Conservation (phyloP, 2,888 invertebrate genomes). For the Ichneumoninae sp. region DNA sequence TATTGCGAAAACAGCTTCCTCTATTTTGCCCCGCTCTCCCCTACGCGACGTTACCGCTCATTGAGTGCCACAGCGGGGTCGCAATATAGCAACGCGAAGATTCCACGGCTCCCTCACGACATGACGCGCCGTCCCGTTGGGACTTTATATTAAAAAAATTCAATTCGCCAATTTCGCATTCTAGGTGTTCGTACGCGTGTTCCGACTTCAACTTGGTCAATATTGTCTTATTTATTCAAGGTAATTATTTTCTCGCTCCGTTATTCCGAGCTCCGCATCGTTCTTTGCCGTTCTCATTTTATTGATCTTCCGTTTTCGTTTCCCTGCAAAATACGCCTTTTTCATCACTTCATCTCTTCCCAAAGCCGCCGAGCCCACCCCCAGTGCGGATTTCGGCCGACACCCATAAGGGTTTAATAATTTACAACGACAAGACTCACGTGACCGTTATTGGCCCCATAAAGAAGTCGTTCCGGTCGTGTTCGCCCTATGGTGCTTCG, state of each 20-base stretch:
- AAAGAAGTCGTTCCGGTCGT: constrained; percentile 75
- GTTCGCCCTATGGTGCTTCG: constrained; percentile 24
- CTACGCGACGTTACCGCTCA: constrained; percentile 38
- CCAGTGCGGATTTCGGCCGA: constrained; percentile 43
- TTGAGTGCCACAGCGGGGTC: constrained; percentile 42
- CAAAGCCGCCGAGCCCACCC: constrained; percentile 6
- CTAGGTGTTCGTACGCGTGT: too few relatives aligned
- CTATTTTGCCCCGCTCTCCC: too few relatives aligned
- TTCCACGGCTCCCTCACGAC: constrained; percentile 43
- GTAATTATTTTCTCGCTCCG: neutral
- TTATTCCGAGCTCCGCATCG: neutral
- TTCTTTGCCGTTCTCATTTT: neutral
- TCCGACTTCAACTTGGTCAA: neutral
- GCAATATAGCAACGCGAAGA: constrained; percentile 56
- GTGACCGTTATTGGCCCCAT: constrained; percentile 80
- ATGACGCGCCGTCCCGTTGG: constrained; percentile 6
- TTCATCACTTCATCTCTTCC: constrained; percentile 22
- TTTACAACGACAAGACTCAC: constrained; percentile 81
- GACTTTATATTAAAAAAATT: constrained; percentile 38
- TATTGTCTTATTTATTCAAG: neutral
- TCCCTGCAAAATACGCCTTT: too few relatives aligned
- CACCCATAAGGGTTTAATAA: constrained; percentile 75
- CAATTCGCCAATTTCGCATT: constrained; percentile 34
- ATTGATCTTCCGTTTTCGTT: neutral
- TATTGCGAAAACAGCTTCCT: too few relatives aligned